Base-by-base conservation (phyloP, 2,797 vertebrate species). In the Hydrocynus forskahlii region DNA sequence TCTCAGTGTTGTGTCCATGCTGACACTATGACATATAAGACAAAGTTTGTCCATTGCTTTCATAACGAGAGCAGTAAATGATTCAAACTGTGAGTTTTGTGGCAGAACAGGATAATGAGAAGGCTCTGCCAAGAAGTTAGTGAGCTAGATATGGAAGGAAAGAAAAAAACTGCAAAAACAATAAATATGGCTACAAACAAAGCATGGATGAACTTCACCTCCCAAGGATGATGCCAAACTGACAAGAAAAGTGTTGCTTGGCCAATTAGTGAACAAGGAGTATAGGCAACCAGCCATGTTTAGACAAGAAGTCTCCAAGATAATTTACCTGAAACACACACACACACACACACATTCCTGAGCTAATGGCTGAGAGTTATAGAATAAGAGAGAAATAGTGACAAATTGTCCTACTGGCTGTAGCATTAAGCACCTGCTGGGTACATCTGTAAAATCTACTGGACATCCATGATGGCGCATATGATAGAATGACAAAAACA, bases 61-160 rank as follows among this genome's bases (percentile, higher is more conserved):
- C 63, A 60, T 43, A 70, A 50, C 13, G 12, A 79, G 76, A 48
- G 52, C 17, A 25, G 45, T 71, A 79, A 62, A 82, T 52, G 55
- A 75, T 83, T 83, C 63, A 75, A 54, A 79, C n/a, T 62, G 76
- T 12, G 76, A 70, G 76, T 64, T 74, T 17, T 74, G 71, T 45
- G 10, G 76, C 29, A 50, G 71, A 75, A 70, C 64, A 70, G 48
- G 64, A 83, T 83, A 83, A 83, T 83, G 72, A 83, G 76, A 12
- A 79, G 9, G 9, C 19, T 59, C 29, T 48, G 48, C 14, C 63
- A 40, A 66, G 63, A 66, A 68, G 16, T n/a, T 78, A 29, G 35
- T 17, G 35, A 48, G 16, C 13, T 35, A 5, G 29, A 60, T 57
- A 54, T 68, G 73, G 29, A 69, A 38, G 5, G 7, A 9, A 38